A percentile compares a stretch with the other conserved stretches of the same genome.
Evolutionary conservation across 2,888 invertebrate species (phyloP).

Genomic region (Drosophila kambysellisi): DNA sequence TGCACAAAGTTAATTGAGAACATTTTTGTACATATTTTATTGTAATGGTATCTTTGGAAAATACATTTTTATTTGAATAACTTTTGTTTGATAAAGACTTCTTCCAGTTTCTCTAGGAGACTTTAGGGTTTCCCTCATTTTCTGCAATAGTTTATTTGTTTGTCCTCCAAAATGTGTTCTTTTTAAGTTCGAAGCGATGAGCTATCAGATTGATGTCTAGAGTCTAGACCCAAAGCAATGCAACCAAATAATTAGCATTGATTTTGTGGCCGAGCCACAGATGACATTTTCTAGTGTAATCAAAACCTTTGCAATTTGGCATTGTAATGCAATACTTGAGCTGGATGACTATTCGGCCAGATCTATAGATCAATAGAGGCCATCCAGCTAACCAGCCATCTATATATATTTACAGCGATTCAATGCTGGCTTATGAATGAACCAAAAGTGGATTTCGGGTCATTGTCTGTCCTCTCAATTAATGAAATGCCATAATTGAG

Average conservation of each 20-base stretch:
- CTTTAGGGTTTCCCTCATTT: background rate
- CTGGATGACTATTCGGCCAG: slow-evolving; percentile 11
- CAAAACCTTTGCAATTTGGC: slow-evolving; percentile 73
- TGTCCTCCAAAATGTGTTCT: background rate
- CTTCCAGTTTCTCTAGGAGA: background rate
- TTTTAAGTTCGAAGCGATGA: background rate
- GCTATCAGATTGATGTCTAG: slow-evolving; percentile 5
- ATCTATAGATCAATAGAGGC: background rate
- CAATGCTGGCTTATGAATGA: slow-evolving; percentile 59
- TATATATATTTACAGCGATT: slow-evolving; percentile 21
- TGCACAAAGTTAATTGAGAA: too few species aligned
- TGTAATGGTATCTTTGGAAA: background rate
- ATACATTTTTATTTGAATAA: background rate
- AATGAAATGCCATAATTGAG: slow-evolving; percentile 75
- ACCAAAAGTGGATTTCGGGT: slow-evolving; percentile 10
- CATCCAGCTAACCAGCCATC: background rate
- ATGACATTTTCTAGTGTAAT: slow-evolving; percentile 58
- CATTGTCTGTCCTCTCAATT: slow-evolving; percentile 58
- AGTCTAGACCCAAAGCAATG: slow-evolving; percentile 1
- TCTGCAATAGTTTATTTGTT: background rate
- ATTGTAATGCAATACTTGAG: slow-evolving; percentile 68
- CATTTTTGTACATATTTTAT: background rate
- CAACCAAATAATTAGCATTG: slow-evolving; percentile 10
- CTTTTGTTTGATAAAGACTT: background rate
- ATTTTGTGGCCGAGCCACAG: slow-evolving; percentile 24